Conservation (phyloP, 2,888 invertebrate species). For the Hylaea fasciaria region DNA sequence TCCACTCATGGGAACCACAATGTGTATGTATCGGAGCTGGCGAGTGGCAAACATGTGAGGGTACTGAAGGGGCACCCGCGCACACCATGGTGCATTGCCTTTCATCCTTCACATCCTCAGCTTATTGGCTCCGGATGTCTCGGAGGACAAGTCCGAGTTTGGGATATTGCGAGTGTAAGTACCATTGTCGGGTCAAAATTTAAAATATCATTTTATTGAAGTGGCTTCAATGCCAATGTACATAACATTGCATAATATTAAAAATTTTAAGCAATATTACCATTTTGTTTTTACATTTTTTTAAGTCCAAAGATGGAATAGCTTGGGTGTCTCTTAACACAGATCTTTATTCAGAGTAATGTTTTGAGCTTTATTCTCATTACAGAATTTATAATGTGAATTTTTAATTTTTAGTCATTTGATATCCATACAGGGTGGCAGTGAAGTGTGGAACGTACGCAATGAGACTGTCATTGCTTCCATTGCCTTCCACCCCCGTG, state of each 20-base stretch:
- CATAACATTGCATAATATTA: too few relatives aligned
- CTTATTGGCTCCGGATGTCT: conserved; percentile 95
- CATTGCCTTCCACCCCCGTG: conserved; percentile 93
- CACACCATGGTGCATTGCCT: conserved; percentile 96
- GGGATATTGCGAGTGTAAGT: conserved; percentile 88
- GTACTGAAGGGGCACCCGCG: conserved; percentile 93
- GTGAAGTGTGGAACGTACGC: conserved; percentile 92
- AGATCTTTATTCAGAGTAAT: too few relatives aligned
- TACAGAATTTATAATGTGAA: conserved; percentile 3
- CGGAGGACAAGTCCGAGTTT: conserved; percentile 94
- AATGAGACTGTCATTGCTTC: conserved; percentile 92
- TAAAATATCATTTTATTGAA: too few relatives aligned
- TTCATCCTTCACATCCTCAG: conserved; percentile 93
- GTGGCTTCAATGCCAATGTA: too few relatives aligned
- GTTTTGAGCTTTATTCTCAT: not conserved
- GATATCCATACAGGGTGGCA: conserved; percentile 87
- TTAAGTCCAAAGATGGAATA: too few relatives aligned
- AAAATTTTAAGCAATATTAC: not conserved
- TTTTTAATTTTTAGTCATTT: conserved; percentile 17
- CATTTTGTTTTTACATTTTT: too few relatives aligned
- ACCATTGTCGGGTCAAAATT: not conserved
- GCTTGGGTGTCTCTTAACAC: not conserved
- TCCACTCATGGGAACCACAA: conserved; percentile 96
- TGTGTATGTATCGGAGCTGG: conserved; percentile 92
- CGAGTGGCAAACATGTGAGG: conserved; percentile 90